A percentile compares a stretch with the other conserved stretches of the same genome.
Evolutionary conservation across 2,113 vertebrate species (phyloP).

Genomic region (Tautogolabrus adspersus): DNA sequence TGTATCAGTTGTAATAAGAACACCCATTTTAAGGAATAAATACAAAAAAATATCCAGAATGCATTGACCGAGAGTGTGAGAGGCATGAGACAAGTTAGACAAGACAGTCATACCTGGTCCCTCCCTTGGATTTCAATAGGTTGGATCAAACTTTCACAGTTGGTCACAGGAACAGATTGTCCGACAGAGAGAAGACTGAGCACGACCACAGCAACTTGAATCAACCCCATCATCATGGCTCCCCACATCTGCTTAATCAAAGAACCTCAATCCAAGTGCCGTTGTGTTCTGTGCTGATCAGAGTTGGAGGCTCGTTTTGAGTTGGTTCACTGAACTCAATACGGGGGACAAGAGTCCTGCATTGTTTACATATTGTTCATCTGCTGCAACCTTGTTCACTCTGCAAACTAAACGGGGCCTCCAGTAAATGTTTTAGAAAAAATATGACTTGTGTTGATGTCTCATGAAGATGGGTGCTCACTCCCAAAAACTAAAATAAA

Average conservation of each 20-base stretch:
- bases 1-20: background rate
- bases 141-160: slow-evolving; percentile 49
- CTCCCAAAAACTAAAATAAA: too few species aligned
- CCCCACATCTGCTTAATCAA: too few species aligned
- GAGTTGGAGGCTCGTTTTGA: background rate
- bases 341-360: background rate
- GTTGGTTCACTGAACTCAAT: background rate
- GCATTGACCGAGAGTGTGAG: too few species aligned
- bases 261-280: too few species aligned
- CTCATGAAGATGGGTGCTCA: too few species aligned
- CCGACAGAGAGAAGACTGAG: slow-evolving; percentile 50
- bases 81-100: too few species aligned
- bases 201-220: slow-evolving; percentile 26
- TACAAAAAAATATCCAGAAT: background rate
- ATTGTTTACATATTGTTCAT: background rate
- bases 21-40: background rate
- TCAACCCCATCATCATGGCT: slow-evolving; percentile 41
- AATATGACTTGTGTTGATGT: too few species aligned
- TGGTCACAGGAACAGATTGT: slow-evolving; percentile 46
- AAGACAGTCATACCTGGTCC: slow-evolving; percentile 40
- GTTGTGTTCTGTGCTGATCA: background rate
- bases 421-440: too few species aligned
- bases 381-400: background rate
- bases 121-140: slow-evolving; percentile 9
- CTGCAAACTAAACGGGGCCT: too few species aligned